Conservation (phyloP, 2,113 vertebrate genomes). For the Jaculus jaculus region DNA sequence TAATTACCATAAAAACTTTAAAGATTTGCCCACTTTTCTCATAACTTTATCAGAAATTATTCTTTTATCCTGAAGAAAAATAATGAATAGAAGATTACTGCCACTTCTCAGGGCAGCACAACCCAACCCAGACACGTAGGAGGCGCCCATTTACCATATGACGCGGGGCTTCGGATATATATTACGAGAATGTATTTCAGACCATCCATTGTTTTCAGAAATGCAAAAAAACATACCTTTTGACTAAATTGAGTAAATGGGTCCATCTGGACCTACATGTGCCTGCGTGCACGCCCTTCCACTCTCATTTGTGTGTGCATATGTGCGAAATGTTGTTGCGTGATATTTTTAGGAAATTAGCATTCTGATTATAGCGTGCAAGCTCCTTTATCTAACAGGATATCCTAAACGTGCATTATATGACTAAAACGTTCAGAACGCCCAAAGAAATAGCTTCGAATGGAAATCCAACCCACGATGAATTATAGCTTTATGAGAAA, state of each 20-base stretch:
- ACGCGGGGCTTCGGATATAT: constrained; percentile 4
- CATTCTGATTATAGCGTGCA: constrained; percentile 62
- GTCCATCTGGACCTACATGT: constrained; percentile 76
- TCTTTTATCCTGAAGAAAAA: constrained; percentile 21
- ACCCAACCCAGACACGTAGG: not conserved
- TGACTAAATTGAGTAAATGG: constrained; percentile 64
- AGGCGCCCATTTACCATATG: not conserved
- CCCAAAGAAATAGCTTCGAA: constrained; percentile 47
- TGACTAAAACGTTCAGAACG: constrained; percentile 12
- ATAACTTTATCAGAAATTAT: constrained; percentile 6
- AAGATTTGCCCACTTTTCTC: constrained; percentile 25
- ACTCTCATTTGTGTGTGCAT: constrained; percentile 70
- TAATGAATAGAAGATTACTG: not conserved
- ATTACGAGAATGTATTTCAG: constrained; percentile 46
- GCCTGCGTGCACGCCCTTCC: constrained; percentile 62
- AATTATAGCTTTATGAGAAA: constrained; percentile 50
- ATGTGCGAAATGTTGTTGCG: constrained; percentile 65
- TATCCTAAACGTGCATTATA: constrained; percentile 51
- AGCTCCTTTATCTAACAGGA: constrained; percentile 47
- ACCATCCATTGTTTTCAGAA: constrained; percentile 69
- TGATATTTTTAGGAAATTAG: constrained; percentile 67
- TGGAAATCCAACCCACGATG: constrained; percentile 32
- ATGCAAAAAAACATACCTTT: constrained; percentile 70
- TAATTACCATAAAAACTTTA: constrained; percentile 57
- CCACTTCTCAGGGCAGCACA: not conserved